Evolutionary conservation across 2,797 vertebrate genomes (phyloP).

Genomic region (Garrulus glandarius): DNA sequence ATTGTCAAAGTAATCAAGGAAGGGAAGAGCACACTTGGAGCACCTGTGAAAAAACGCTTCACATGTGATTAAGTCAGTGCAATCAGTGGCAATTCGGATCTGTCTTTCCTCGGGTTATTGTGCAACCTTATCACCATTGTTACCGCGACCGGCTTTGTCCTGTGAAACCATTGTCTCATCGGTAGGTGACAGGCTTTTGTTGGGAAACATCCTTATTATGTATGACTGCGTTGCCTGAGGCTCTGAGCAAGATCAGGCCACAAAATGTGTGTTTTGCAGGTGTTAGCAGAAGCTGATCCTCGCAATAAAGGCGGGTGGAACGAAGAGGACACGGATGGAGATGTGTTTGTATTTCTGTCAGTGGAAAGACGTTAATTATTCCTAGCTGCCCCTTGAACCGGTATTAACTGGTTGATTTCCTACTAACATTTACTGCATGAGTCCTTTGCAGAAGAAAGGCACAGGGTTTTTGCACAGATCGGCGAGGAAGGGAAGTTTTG

Average conservation of each 20-base stretch:
- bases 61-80: not conserved
- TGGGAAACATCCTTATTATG: not conserved
- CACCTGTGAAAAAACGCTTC: not conserved
- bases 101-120: not conserved
- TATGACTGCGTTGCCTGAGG: not conserved
- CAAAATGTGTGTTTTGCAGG: not conserved
- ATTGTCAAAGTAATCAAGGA: not conserved
- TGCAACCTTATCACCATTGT: not conserved
- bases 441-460: not conserved
- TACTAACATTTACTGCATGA: fast-evolving
- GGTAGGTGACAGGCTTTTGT: not conserved
- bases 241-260: not conserved
- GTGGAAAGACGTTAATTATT: not conserved
- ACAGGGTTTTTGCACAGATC: not conserved
- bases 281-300: not conserved
- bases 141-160: not conserved
- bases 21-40: not conserved
- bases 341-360: not conserved
- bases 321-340: not conserved
- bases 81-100: not conserved
- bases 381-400: not conserved
- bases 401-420: not conserved
- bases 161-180: constrained; percentile 41
- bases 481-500: not conserved
- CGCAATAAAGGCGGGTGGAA: not conserved